A percentile compares a stretch with the other conserved stretches of the same genome.
These are phyloP conservation scores for Salvator merianae DNA, from an alignment of 2,113 vertebrate species.

Conservation along the genomic window DNA sequence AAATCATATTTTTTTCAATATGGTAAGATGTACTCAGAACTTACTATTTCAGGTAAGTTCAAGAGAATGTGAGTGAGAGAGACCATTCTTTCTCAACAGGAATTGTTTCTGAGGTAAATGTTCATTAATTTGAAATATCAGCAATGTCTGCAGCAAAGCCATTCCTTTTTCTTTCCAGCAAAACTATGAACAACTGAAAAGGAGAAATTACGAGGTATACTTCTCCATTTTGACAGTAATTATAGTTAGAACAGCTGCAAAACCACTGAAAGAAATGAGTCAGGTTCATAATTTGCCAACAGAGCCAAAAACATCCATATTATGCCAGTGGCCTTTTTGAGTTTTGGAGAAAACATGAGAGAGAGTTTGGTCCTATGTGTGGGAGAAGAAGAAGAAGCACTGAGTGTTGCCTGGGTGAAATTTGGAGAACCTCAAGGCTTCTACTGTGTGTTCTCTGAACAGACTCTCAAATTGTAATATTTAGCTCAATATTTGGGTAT, in stretches of 20 bases:
- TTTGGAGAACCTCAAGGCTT: neutral
- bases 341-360: neutral
- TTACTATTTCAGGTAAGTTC: neutral
- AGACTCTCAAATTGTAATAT: neutral
- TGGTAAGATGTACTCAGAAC: neutral
- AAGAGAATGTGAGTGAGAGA: neutral
- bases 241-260: conserved; percentile 32
- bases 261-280: conserved; percentile 36
- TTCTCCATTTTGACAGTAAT: conserved; percentile 26
- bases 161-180: conserved; percentile 6
- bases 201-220: conserved; percentile 30
- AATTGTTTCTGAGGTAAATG: neutral
- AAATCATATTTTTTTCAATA: neutral
- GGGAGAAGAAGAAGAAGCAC: neutral
- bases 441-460: neutral
- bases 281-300: conserved; percentile 33
- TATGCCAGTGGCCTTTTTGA: conserved; percentile 12
- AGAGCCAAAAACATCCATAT: conserved; percentile 7
- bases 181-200: conserved; percentile 26
- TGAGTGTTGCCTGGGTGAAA: neutral
- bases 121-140: conserved; percentile 22
- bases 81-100: neutral
- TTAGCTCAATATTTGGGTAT: neutral
- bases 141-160: neutral
- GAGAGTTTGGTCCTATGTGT: neutral